Evolutionary conservation across 2,113 vertebrate genomes (phyloP).

Genomic region (Cyprinodon brontotheroides): DNA sequence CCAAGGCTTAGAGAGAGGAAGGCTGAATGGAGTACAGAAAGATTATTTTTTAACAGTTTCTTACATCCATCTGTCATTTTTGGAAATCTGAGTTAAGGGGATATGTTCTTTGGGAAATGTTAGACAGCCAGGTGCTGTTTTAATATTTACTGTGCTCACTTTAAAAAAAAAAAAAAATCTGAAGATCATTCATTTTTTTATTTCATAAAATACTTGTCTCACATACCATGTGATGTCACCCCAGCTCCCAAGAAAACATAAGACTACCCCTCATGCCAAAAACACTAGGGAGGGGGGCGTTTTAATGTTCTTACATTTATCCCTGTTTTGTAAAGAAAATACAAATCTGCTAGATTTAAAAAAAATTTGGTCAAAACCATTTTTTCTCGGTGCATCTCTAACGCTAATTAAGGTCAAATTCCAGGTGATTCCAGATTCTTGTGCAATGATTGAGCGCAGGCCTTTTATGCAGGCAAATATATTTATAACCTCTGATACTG

Average conservation of each 20-base stretch:
- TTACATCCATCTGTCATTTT: neutral
- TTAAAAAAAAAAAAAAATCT: neutral
- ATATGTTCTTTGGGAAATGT: neutral
- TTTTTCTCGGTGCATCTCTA: neutral
- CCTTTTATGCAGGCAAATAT: conserved; percentile 37
- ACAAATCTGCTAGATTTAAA: neutral
- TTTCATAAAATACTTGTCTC: no score
- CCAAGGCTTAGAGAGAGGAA: neutral
- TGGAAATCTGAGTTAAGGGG: neutral
- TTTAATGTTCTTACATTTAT: neutral
- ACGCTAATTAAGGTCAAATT: neutral
- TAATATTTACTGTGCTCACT: neutral
- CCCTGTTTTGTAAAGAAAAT: no score
- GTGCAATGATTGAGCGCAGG: conserved; percentile 19
- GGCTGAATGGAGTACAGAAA: neutral
- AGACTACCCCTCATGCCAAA: neutral
- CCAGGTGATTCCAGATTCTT: conserved; percentile 3
- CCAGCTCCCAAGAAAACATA: neutral
- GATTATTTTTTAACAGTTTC: neutral
- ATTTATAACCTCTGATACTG: conserved; percentile 42
- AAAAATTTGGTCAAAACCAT: neutral
- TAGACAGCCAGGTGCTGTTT: neutral
- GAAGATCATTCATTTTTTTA: no score
- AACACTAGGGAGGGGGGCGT: neutral
- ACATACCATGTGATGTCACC: neutral